Evolutionary conservation across 2,888 invertebrate species (phyloP).

Genomic region (Drosophila helvetica): DNA sequence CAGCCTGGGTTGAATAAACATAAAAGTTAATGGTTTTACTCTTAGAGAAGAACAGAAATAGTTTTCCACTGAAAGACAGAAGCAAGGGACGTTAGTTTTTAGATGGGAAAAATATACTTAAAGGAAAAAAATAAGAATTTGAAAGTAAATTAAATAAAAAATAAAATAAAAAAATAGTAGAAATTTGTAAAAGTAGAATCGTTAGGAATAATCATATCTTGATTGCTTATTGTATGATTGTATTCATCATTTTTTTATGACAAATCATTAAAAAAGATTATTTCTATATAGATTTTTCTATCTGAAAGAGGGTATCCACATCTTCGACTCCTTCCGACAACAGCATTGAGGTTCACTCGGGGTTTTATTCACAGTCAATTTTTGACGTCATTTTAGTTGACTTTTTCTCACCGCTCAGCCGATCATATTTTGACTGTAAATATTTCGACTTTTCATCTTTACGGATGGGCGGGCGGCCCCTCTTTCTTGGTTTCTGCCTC

Average conservation of each 20-base stretch:
- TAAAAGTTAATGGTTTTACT: background rate
- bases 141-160: too few species aligned
- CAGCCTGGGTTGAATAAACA: background rate
- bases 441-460: constrained; percentile 46
- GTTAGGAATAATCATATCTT: too few species aligned
- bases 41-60: background rate
- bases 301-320: background rate
- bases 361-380: background rate
- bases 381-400: constrained; percentile 25
- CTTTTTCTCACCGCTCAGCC: constrained; percentile 27
- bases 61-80: background rate
- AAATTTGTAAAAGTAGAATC: too few species aligned
- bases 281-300: too few species aligned
- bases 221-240: too few species aligned
- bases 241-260: too few species aligned
- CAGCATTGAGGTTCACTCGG: background rate
- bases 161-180: too few species aligned
- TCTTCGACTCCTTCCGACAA: background rate
- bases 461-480: constrained; percentile 9
- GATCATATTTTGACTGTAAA: constrained; percentile 25
- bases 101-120: too few species aligned
- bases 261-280: too few species aligned
- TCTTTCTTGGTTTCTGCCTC: constrained; percentile 13
- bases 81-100: background rate
- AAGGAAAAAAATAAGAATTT: too few species aligned